Evolutionary conservation across 2,797 vertebrate species (phyloP), one percentile per base, ranked within the genome.

Genomic region (Tragopan temminckii): DNA sequence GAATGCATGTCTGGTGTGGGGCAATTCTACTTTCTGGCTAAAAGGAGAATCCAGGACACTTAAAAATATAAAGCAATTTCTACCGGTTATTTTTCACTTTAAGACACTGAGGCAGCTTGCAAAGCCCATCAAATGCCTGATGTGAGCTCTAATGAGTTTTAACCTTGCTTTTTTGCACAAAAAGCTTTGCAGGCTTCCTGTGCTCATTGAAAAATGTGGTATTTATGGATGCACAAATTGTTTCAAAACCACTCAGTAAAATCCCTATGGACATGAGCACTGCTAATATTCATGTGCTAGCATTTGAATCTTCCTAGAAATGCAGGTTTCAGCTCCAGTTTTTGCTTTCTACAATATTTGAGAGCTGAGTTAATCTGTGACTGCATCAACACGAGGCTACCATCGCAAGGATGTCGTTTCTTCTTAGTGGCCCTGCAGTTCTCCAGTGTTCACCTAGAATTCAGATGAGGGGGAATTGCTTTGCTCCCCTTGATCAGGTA

Each of bases 101-200:
- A 89, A 79, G 91, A 74, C 69, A 86, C 36, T 45, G 59, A 80
- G 62, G 38, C 52, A 61, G 82, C 72, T 89, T 93, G 77, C 79
- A 83, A 90, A 97, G 70, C 67, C 85, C 89, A 95, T 95, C 93
- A 88, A 77, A 93, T 93, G 92, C 92, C 93, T 64, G 62, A 96
- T 83, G 88, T 92, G 93, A 91, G 82, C 94, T 69, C 68, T 96
- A 95, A 96, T 92, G 94, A 96, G 76, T 95, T 96, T 89, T 91
- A 91, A 89, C 90, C 67, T 95, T 78, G 93, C 76, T 89, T 96
- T 96, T 94, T 92, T 95, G 81, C 84, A 70, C 93, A 96, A 92
- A 96, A 95, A 92, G 88, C 94, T 93, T 90, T 87, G 76, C 74
- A 68, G 89, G 55, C 90, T 96, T 96, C 92, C 93, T 95, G 94